Percentiles rank a stretch among this genome's conserved stretches.
Evolutionary conservation across 2,888 invertebrate genomes (phyloP).

Genomic region (Agrotis clavis): DNA sequence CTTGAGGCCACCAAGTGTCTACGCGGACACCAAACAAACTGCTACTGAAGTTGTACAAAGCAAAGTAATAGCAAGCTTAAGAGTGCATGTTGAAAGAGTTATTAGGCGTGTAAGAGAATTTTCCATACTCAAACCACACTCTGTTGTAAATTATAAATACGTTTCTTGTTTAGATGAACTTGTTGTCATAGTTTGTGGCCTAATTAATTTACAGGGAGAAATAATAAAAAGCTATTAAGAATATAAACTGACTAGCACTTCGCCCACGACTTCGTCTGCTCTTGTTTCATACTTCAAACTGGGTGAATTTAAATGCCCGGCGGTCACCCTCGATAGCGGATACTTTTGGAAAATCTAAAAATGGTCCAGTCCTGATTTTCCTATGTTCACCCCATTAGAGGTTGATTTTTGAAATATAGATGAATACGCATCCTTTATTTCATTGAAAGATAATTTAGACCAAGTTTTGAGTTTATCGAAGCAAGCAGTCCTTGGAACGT

Average conservation of each 20-base stretch:
- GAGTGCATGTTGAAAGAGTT: not conserved
- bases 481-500: too few species aligned
- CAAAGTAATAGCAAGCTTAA: slow-evolving; percentile 10
- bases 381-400: too few species aligned
- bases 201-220: slow-evolving; percentile 6
- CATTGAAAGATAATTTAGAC: too few species aligned
- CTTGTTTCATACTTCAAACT: too few species aligned
- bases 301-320: too few species aligned
- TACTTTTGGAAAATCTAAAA: too few species aligned
- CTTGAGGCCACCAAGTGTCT: slow-evolving; percentile 10
- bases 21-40: not conserved
- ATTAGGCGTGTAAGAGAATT: not conserved
- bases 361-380: too few species aligned
- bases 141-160: slow-evolving; percentile 6
- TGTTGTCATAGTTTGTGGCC: slow-evolving; percentile 5
- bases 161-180: slow-evolving; percentile 10
- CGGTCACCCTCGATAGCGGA: too few species aligned
- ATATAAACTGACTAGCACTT: slow-evolving; percentile 4
- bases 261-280: too few species aligned
- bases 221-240: slow-evolving; percentile 10
- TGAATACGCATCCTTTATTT: too few species aligned
- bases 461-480: too few species aligned
- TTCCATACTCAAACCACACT: slow-evolving; percentile 3
- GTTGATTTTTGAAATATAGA: too few species aligned
- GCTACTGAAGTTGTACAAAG: slow-evolving; percentile 1